phyloP scores from a whole-genome alignment of 30 jellyfish, hydroid and myxozoan genomes.

The Turritopsis dohrnii region DNA sequence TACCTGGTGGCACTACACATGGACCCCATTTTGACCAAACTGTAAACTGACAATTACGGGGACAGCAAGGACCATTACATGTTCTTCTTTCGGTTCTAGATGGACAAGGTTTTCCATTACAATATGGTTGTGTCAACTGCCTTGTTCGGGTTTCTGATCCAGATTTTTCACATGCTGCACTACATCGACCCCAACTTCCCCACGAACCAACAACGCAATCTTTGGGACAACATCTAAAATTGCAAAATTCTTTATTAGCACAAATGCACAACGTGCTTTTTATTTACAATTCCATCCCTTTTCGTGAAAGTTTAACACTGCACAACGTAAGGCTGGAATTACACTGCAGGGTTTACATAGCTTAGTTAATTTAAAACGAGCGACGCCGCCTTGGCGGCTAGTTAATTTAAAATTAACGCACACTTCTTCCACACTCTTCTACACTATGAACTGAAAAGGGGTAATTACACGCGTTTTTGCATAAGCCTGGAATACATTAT shows the following conservation, averaged over 20 bases:
- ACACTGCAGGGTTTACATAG: neutral
- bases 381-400: too few species aligned
- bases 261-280: too few species aligned
- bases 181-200: conserved; percentile 39
- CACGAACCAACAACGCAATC: conserved; percentile 23
- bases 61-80: conserved; percentile 81
- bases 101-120: conserved; percentile 73
- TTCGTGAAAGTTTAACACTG: neutral
- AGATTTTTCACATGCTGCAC: conserved; percentile 65
- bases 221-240: conserved; percentile 42
- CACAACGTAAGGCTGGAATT: neutral
- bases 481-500: too few species aligned
- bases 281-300: neutral
- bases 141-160: conserved; percentile 52
- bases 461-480: too few species aligned
- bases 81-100: conserved; percentile 38
- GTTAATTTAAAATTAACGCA: too few species aligned
- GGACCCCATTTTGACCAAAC: conserved; percentile 64
- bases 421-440: too few species aligned
- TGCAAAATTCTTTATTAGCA: too few species aligned
- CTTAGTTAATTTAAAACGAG: too few species aligned
- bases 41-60: conserved; percentile 49
- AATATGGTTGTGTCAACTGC: conserved; percentile 20
- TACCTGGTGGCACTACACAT: conserved; percentile 73
- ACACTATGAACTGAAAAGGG: too few species aligned